A percentile compares a stretch with the other conserved stretches of the same genome.
These are phyloP conservation scores for Meta bourneti DNA, from an alignment of 2,888 invertebrate species.

Conservation along the genomic window DNA sequence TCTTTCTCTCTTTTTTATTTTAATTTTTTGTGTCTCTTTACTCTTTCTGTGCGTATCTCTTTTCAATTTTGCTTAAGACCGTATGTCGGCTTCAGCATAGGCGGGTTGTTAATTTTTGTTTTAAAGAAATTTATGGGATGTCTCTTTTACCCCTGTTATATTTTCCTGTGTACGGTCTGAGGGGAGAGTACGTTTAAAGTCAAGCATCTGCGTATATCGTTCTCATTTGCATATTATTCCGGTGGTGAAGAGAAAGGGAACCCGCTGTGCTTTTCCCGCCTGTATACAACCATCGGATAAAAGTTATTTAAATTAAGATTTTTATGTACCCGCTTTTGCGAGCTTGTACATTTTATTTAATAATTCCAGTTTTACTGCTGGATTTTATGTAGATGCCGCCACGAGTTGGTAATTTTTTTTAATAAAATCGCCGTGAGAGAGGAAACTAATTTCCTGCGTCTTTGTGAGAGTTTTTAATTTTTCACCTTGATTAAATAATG, in stretches of 20 bases:
- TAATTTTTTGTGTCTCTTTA: background rate
- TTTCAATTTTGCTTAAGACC: background rate
- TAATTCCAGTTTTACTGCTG: constrained; percentile 64
- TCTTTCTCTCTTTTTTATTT: constrained; percentile 26
- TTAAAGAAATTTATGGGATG: constrained; percentile 77
- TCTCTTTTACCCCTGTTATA: constrained; percentile 45
- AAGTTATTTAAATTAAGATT: constrained; percentile 76
- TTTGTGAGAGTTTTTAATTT: constrained; percentile 43
- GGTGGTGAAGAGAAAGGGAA: constrained; percentile 3
- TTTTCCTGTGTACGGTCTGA: constrained; percentile 35
- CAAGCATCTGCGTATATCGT: constrained; percentile 53
- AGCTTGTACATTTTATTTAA: constrained; percentile 47
- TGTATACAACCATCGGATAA: constrained; percentile 46
- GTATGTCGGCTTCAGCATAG: constrained; percentile 29
- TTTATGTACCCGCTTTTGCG: constrained; percentile 59
- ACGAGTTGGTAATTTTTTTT: constrained; percentile 54
- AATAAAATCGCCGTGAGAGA: constrained; percentile 43
- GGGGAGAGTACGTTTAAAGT: constrained; percentile 60
- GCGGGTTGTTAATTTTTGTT: constrained; percentile 74
- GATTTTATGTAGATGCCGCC: constrained; percentile 54
- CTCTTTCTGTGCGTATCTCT: background rate
- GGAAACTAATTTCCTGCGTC: constrained; percentile 61
- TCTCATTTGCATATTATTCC: constrained; percentile 74
- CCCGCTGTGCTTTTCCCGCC: constrained; percentile 40
- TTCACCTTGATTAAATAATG: constrained; percentile 30